Percentiles rank a stretch among this genome's conserved stretches.
Evolutionary conservation across 2,797 vertebrate genomes (phyloP).

Genomic region (Thamnophis elegans): DNA sequence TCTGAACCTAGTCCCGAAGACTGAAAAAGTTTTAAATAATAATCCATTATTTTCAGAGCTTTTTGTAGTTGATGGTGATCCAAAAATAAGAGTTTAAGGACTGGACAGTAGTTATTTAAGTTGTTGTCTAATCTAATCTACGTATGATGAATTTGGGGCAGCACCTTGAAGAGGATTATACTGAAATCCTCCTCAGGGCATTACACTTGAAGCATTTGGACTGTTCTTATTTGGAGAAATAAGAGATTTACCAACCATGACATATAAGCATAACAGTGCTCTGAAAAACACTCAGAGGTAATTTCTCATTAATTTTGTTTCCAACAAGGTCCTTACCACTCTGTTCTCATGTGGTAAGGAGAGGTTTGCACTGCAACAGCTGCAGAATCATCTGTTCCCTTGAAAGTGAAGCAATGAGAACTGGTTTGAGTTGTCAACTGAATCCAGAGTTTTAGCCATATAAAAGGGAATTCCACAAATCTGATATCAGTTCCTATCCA

Average conservation of each 20-base stretch:
- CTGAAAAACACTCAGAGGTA: background rate
- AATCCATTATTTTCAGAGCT: background rate
- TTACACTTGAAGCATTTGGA: background rate
- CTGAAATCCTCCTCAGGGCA: background rate
- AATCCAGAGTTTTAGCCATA: background rate
- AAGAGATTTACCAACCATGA: background rate
- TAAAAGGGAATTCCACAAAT: slow-evolving; percentile 30
- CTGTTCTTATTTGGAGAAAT: background rate
- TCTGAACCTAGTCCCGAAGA: background rate
- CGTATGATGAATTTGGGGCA: background rate
- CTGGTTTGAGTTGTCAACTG: background rate
- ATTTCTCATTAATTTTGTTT: background rate
- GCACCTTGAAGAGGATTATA: background rate
- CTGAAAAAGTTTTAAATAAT: background rate
- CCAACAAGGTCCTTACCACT: background rate
- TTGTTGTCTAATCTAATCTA: background rate
- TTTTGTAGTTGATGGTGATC: background rate
- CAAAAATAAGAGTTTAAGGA: background rate
- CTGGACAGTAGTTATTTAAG: background rate
- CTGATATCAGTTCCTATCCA: slow-evolving; percentile 61
- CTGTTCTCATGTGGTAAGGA: background rate
- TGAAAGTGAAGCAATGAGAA: background rate
- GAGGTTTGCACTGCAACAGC: background rate
- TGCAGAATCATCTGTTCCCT: background rate
- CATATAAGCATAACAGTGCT: background rate